A percentile compares a stretch with the other conserved stretches of the same genome.
Conservation (phyloP, 2,797 vertebrate species). For the Tolypeutes matacus region DNA sequence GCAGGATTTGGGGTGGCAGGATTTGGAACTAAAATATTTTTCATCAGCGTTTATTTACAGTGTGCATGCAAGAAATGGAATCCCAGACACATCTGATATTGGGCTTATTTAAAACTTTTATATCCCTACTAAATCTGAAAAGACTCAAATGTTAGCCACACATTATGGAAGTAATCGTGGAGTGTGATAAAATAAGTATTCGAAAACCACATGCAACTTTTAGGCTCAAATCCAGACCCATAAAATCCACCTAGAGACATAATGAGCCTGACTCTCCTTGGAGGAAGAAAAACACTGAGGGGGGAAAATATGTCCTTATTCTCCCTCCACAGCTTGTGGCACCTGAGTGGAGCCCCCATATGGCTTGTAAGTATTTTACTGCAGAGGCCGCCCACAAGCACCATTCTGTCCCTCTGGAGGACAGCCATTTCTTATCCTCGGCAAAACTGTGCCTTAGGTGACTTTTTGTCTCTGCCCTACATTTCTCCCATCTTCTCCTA, state of each 20-base stretch:
- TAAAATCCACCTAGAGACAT: slow-evolving; percentile 82
- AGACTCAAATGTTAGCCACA: slow-evolving; percentile 80
- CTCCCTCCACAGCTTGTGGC: neutral
- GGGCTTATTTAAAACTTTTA: slow-evolving; percentile 81
- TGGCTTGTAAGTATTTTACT: slow-evolving; percentile 28
- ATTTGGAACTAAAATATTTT: slow-evolving; percentile 83
- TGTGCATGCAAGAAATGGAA: slow-evolving; percentile 78
- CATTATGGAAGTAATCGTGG: slow-evolving; percentile 77
- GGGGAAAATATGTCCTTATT: neutral
- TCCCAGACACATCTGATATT: slow-evolving; percentile 78
- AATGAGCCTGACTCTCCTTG: slow-evolving; percentile 77
- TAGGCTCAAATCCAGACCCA: slow-evolving; percentile 83
- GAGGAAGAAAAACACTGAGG: neutral
- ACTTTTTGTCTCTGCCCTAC: neutral
- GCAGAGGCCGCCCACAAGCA: neutral
- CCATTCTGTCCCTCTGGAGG: neutral
- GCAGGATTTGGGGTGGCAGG: slow-evolving; percentile 77
- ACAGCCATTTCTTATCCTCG: neutral
- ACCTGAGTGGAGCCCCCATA: slow-evolving; percentile 47
- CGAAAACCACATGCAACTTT: slow-evolving; percentile 82
- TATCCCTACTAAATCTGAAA: slow-evolving; percentile 82
- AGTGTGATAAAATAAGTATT: slow-evolving; percentile 83
- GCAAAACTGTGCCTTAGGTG: neutral
- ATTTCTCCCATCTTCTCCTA: neutral
- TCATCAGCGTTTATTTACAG: slow-evolving; percentile 79